Base-by-base conservation (phyloP, 64 coral and sea anemone genomes). In the Stichodactyla helianthus region DNA sequence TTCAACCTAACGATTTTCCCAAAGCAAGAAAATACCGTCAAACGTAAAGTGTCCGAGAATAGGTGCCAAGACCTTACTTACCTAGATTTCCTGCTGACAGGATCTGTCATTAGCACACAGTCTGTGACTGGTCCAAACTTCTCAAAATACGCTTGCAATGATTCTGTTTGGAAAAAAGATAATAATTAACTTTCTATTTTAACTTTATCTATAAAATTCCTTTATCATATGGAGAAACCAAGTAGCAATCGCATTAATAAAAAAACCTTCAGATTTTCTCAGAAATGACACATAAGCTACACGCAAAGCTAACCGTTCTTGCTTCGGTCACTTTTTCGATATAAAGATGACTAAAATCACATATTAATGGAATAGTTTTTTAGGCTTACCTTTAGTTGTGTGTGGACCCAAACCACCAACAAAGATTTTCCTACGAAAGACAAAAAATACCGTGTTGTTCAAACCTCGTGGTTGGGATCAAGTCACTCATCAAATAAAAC, bases 401-500 rank as follows among this genome's bases (percentile, higher is more conserved):
- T 54, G 50, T 52, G 88, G 79, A 51, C 83, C 79, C 81, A 95
- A 85, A 56, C 94, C 94, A 58, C 94, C 94, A 23, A 95, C 94
- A 87, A 95, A 95, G 52, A 95, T 90, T 85, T 95, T 95, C 63
- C 94, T 95, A 81, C 26, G 74, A 56, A 77, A 55, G 71, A 87
- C 54, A 83, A 64, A 54, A 65, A 20, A 18, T n/a, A 8, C 50
- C 82, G 9, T 6, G 51, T 22, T 13, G 51, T 16, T 56, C 18
- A 81, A 82, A 62, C 7, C 18, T 53, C 18, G 17, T 18, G 79
- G 9, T 52, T 51, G 20, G 20, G 50, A 25, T 58, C 26, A 31
- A 7, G 53, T 51, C n/a, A 54, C 11, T 27, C 10, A 54, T 26
- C 10, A 28, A 16, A 55, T 19, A 2, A 50, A 11, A 67, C 6